Conservation (phyloP, 2,113 vertebrate species). For the Thomomys bottae region DNA sequence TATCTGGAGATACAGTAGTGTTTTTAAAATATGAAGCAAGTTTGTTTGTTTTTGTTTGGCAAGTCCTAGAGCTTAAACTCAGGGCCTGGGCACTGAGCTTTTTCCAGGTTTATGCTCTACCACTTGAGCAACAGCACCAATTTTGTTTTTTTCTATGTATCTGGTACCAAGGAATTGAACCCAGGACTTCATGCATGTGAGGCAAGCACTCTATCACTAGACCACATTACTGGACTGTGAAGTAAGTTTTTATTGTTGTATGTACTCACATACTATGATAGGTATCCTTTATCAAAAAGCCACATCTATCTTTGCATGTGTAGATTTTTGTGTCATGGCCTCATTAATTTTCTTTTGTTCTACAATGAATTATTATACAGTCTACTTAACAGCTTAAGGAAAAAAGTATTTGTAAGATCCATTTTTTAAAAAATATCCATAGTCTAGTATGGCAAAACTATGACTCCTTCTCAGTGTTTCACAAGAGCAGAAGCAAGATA, state of each 20-base stretch:
- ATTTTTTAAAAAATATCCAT: neutral
- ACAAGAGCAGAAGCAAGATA: neutral
- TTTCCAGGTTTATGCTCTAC: too few species aligned
- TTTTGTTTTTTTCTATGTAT: too few species aligned
- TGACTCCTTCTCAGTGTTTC: neutral
- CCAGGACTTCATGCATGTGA: too few species aligned
- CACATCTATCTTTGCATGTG: neutral
- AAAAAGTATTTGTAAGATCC: neutral
- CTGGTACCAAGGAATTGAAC: too few species aligned
- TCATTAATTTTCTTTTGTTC: neutral
- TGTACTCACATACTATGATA: neutral
- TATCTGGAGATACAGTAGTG: neutral
- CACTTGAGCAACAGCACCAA: too few species aligned
- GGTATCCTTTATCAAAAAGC: neutral
- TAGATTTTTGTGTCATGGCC: neutral
- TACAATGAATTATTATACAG: neutral
- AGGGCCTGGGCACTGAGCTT: too few species aligned
- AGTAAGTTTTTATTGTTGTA: neutral
- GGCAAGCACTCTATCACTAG: too few species aligned
- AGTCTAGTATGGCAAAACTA: neutral
- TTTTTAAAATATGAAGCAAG: neutral
- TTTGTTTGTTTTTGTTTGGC: too few species aligned
- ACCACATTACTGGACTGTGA: too few species aligned
- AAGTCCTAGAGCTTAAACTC: too few species aligned
- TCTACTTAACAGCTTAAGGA: neutral